Base-by-base conservation (phyloP, 1,140 invertebrate species). In the Anoplophora glabripennis region DNA sequence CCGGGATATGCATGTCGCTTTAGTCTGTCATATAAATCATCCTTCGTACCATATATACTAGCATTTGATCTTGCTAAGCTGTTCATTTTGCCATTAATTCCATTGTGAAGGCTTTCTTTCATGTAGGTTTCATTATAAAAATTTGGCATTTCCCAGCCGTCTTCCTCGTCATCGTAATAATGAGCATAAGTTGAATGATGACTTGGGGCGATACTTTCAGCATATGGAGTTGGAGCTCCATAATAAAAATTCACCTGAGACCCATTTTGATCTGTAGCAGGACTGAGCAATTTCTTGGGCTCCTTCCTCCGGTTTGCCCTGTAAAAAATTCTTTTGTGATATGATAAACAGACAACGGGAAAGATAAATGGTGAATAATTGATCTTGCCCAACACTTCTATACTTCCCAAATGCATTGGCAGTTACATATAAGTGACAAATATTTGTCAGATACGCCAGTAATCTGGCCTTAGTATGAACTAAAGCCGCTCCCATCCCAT, bases 51-150 rank as follows among this genome's bases (percentile, higher is more conserved):
- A 74, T 96, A 96, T 71, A 96, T 89, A 78, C 92, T 94, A 57
- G 92, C 92, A 76, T 94, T 95, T 38, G 92, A 94, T 65, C 92
- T 82, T 35, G 92, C 91, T 75, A 94, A 81, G 77, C 90, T 93
- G 77, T 93, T 94, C 89, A 92, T 90, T 73, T 92, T 93, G 21
- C 84, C 84, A 61, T 84, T 85, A 66, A 81, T 78, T 4, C 85
- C 87, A 69, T 88, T 89, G 74, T 90, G 88, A 36, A 92, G 79
- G 77, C 90, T 91, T 80, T 93, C 90, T 82, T 95, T 96, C 92
- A 95, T 94, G 69, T 95, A 96, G 12, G 93, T 94, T 79, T 96
- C 93, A 76, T 96, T 96, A 76, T 96, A 96, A 75, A 96, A 96
- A 76, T 96, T 96, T 0, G 94, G 93, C 93, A 96, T 96, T 73